phyloP scores from a whole-genome alignment of 2,888 invertebrate genomes.

The Seira musarum region DNA sequence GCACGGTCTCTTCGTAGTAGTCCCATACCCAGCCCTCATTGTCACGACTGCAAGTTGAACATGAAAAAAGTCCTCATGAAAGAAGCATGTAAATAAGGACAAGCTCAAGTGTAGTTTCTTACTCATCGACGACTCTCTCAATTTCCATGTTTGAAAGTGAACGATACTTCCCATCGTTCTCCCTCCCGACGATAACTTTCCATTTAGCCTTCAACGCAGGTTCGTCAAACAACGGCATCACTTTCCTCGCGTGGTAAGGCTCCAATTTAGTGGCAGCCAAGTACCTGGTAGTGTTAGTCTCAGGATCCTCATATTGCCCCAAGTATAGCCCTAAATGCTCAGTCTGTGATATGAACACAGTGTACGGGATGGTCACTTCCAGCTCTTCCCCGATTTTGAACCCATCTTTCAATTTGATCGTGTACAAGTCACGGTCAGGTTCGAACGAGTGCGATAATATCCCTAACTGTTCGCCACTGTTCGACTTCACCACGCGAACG shows the following conservation, averaged over 20 bases:
- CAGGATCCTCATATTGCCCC: background rate
- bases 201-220: slow-evolving; percentile 63
- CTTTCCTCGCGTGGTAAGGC: slow-evolving; percentile 60
- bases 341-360: background rate
- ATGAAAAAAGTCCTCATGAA: background rate
- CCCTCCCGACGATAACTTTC: slow-evolving; percentile 39
- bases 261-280: slow-evolving; percentile 64
- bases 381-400: background rate
- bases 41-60: background rate
- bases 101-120: too few relatives aligned
- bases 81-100: background rate
- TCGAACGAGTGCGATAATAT: background rate
- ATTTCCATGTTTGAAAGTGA: slow-evolving; percentile 58
- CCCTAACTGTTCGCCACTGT: background rate
- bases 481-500: background rate
- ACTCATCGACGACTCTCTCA: slow-evolving; percentile 4
- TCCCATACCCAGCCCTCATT: slow-evolving; percentile 60
- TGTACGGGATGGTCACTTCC: background rate
- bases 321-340: background rate
- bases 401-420: background rate
- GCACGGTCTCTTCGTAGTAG: slow-evolving; percentile 39
- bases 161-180: slow-evolving; percentile 28
- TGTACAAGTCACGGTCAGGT: background rate
- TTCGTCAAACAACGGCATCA: slow-evolving; percentile 64
- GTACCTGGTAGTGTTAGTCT: slow-evolving; percentile 29